Conservation (phyloP, 2,113 vertebrate species). For the Carollia perspicillata region DNA sequence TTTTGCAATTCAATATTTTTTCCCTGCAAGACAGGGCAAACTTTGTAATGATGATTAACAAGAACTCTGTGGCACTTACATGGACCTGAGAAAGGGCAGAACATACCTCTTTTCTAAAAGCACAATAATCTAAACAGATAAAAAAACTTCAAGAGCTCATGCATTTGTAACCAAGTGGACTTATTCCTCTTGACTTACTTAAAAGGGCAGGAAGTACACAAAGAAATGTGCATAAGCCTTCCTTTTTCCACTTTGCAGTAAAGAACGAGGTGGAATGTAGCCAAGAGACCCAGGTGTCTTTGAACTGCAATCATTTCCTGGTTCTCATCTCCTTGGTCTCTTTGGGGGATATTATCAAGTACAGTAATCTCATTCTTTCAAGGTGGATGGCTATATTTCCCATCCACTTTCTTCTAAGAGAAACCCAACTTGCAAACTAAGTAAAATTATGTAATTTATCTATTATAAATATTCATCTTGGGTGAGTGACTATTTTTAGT, state of each 20-base stretch:
- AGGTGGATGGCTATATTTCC: neutral
- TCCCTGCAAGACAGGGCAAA: neutral
- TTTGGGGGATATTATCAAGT: neutral
- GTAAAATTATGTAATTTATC: neutral
- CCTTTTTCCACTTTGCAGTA: neutral
- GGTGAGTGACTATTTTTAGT: neutral
- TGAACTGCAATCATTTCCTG: neutral
- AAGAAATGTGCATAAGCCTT: neutral
- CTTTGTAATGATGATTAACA: slow-evolving; percentile 42
- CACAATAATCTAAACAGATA: neutral
- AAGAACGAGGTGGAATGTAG: neutral
- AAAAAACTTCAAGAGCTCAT: neutral
- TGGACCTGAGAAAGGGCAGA: neutral
- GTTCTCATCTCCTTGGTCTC: neutral
- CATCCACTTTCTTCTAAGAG: neutral
- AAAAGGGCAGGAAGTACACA: neutral
- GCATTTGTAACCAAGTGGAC: neutral
- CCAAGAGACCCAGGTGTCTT: neutral
- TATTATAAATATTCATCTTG: neutral
- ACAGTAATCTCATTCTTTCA: neutral
- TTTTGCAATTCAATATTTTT: slow-evolving; percentile 2
- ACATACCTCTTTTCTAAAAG: neutral
- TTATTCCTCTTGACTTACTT: neutral
- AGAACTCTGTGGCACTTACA: neutral
- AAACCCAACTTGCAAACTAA: neutral